Evolutionary conservation across 2,113 vertebrate species (phyloP).

Genomic region (Myocastor coypus): DNA sequence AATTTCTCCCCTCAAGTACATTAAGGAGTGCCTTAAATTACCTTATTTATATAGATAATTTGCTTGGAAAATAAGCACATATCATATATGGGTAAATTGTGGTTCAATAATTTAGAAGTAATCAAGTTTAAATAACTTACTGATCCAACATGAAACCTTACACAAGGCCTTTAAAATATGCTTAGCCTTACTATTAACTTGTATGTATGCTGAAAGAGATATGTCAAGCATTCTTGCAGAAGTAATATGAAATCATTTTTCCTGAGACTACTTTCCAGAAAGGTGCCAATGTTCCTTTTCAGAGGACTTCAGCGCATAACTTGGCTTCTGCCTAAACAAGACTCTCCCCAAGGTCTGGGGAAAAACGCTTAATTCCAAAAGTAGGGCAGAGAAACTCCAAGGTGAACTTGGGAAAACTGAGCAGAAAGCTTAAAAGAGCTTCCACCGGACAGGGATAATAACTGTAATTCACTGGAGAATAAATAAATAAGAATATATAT

Average conservation of each 20-base stretch:
- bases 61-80: conserved; percentile 60
- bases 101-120: conserved; percentile 19
- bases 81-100: conserved; percentile 48
- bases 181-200: conserved; percentile 17
- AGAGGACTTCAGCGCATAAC: not conserved
- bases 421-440: not conserved
- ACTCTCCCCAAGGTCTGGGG: not conserved
- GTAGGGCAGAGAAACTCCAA: not conserved
- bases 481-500: conserved; percentile 3
- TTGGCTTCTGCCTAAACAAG: conserved; percentile 33
- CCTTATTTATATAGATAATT: conserved; percentile 70
- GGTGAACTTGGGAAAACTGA: not conserved
- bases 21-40: conserved; percentile 64
- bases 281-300: not conserved
- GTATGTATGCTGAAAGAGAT: not conserved
- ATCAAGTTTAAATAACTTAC: conserved; percentile 16
- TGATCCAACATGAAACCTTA: not conserved
- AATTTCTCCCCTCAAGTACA: conserved; percentile 68
- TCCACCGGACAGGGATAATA: not conserved
- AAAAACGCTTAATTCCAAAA: not conserved
- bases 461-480: not conserved
- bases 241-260: not conserved
- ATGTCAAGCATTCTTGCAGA: not conserved
- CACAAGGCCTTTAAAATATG: conserved; percentile 3
- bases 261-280: not conserved